Evolutionary conservation across 2,797 vertebrate species (phyloP).

Genomic region (Vespertilio murinus): DNA sequence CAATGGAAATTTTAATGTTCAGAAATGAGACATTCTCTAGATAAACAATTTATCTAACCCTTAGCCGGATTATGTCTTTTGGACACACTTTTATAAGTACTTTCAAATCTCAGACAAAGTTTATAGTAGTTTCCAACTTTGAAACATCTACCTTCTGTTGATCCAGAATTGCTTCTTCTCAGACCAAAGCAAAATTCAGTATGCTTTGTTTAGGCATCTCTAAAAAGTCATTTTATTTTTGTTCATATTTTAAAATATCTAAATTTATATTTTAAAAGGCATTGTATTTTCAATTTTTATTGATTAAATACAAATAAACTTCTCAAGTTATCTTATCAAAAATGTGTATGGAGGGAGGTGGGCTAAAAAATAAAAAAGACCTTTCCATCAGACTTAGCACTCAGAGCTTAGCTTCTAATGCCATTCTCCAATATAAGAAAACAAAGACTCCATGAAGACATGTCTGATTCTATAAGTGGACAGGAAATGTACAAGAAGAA

Average conservation of each 20-base stretch:
- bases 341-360: fast-evolving
- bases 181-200: background rate
- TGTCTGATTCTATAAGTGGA: background rate
- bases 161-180: background rate
- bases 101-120: conserved; percentile 6
- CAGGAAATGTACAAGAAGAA: background rate
- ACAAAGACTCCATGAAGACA: background rate
- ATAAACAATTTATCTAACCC: conserved; percentile 1
- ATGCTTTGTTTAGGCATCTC: background rate
- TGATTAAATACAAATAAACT: background rate
- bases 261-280: background rate
- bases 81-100: background rate
- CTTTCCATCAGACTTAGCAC: background rate
- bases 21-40: background rate
- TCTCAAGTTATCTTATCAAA: background rate
- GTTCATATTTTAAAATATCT: background rate
- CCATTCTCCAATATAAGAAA: background rate
- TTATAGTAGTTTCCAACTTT: background rate
- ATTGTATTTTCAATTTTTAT: background rate
- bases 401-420: background rate
- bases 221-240: conserved; percentile 16
- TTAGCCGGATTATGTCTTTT: background rate
- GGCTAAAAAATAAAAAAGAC: background rate
- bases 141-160: background rate
- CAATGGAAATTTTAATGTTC: background rate